Percentiles rank a stretch among this genome's conserved stretches.
phyloP scores from a whole-genome alignment of 2,888 invertebrate genomes.

The Dasypogon diadema region DNA sequence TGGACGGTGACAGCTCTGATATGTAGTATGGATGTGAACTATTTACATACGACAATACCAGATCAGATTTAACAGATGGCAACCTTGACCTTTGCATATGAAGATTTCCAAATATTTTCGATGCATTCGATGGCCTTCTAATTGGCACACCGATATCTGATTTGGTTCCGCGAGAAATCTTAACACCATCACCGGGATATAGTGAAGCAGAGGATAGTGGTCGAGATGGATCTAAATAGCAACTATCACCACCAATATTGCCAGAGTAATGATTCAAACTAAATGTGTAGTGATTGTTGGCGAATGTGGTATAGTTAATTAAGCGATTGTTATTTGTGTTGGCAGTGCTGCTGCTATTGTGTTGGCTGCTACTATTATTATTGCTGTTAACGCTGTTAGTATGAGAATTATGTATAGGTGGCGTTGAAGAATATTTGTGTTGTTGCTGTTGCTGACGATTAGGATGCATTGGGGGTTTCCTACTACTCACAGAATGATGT shows the following conservation, averaged over 20 bases:
- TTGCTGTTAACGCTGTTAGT: conserved; percentile 55
- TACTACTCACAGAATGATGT: conserved; percentile 58
- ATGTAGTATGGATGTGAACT: conserved; percentile 52
- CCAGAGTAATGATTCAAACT: conserved; percentile 62
- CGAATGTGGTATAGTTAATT: conserved; percentile 67
- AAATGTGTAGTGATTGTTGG: conserved; percentile 69
- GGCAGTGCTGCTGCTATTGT: conserved; percentile 63
- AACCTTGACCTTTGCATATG: conserved; percentile 53
- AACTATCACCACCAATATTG: conserved; percentile 55
- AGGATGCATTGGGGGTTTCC: conserved; percentile 60
- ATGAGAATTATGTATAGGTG: conserved; percentile 58
- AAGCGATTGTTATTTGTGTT: conserved; percentile 62
- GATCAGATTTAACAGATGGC: conserved; percentile 63
- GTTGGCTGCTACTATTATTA: conserved; percentile 59
- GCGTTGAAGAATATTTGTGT: conserved; percentile 53
- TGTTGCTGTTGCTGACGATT: conserved; percentile 63
- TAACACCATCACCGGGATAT: conserved; percentile 59
- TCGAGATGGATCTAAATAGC: conserved; percentile 57
- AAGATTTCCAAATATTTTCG: conserved; percentile 47
- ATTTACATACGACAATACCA: conserved; percentile 66
- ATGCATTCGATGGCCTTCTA: conserved; percentile 61
- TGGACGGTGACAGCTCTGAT: conserved; percentile 42
- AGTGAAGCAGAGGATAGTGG: conserved; percentile 61
- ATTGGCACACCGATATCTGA: conserved; percentile 68
- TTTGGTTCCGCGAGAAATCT: conserved; percentile 63